Evolutionary conservation across 2,797 vertebrate species (phyloP), one percentile per base, ranked within the genome.

Genomic region (Phataginus tricuspis): DNA sequence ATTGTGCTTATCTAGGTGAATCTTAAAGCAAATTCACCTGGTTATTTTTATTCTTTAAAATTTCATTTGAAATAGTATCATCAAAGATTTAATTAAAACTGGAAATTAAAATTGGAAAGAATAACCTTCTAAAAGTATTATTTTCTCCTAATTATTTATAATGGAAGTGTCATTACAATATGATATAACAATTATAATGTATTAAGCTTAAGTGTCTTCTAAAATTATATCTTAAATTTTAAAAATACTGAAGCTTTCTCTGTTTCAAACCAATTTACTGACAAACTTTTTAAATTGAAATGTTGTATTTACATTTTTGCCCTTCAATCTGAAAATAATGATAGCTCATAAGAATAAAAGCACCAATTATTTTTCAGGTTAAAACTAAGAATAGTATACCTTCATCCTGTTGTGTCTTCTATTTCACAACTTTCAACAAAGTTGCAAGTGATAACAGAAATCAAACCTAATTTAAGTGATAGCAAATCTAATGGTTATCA

Each of bases 251-350:
- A 86, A 86, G 64, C 27, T 85, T 86, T 93, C 13, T 82, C 27
- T 84, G 92, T 59, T 90, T 92, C 39, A 95, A 94, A 96, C 37
- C 90, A 95, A 86, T 88, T 89, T 88, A 88, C 72, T 94, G 64
- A 25, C 11, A 93, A 91, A 39, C 39, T 93, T 87, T 94, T 79
- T 4, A 78, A 96, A 82, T 84, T 12, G 49, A 63, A 94, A 87
- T 86, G 91, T 68, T 72, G 59, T 31, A 88, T 96, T 88, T 96
- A 66, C 63, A 96, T 83, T 96, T 96, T 91, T 97, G 95, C 89
- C 75, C 91, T 97, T 96, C 97, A 97, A 97, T 97, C 97, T 98
- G 96, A 89, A 97, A 97, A 98, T 96, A 85, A 86, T 77, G 66
- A 80, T 29, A 87, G 45, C 79, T 97, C 91, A 94, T 93, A 87